Evolutionary conservation across 2,797 vertebrate genomes (phyloP), one percentile per base, ranked within the genome.

Genomic region (Semaprochilodus insignis): DNA sequence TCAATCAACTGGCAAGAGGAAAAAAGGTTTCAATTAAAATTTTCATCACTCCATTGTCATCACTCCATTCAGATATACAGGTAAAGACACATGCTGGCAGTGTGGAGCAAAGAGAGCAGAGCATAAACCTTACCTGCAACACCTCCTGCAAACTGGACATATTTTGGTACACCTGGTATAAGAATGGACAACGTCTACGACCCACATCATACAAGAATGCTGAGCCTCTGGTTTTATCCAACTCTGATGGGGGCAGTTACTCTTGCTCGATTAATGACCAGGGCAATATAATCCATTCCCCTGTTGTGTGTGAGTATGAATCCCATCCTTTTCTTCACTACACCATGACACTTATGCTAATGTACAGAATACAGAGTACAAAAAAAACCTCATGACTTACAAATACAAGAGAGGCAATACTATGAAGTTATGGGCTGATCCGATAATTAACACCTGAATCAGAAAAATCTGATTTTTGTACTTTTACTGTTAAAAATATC

Each of bases 281-380:
- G 1, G 7, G 21, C 17, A 36, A 16, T 6, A 48, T 8, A 27
- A 23, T 74, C 25, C 7, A 40, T 23, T 85, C 80, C 0, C 34
- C 81, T 52, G 51, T 66, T 23, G 60, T 83, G 2, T 85, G 84
- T 85, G 36, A 85, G 84, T 83, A 11, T 75, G 10, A 79, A 8
- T 44, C 44, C 6, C 23, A 55, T 55, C 4, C 54, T 6, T 21
- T 57, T 4, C 40, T 31, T 48, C 7, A 48, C 51, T 15, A 5
- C 11, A 16, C 51, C 51, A 52, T 15, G 13, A 13, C 13, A 54
- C 4, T 17, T 48, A 10, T 13, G 40, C 40, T 44, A 44, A 44
- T 0, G 5, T 31, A 31, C 31, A 31, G 31, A 31, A n/a, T n/a
- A n/a, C n/a, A n/a, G n/a, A 2, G 2, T 36, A 36, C 36, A 36